Evolutionary conservation across 1,140 invertebrate species (phyloP), one percentile per base, ranked within the genome.

Genomic region (Formica exsecta): DNA sequence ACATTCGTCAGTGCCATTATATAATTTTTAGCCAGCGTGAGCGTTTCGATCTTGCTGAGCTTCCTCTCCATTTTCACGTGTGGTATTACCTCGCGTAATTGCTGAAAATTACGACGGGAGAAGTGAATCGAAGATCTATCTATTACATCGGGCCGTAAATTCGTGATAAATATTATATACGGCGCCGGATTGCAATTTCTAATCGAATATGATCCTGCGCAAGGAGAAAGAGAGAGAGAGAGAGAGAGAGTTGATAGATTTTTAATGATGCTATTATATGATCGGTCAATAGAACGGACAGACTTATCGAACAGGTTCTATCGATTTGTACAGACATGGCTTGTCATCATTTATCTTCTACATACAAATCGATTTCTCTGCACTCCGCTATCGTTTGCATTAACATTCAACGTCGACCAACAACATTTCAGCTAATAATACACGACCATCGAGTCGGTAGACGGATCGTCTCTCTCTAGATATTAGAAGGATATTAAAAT

Each of bases 1-100:
- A 98, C 97, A 94, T 98, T 98, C 68, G 98, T 98, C 87, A 98
- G 95, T 38, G 98, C 98, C 96, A 98, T 98, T 93, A 98, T 98
- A 94, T 98, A 98, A 95, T 98, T 98, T 95, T 98, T 98, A 89
- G 98, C 98, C 92, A 98, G 94, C 19, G 98, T 98, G 22, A 98
- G 94, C 13, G 98, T 98, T 95, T 98, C 98, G 87, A 98, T 98
- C 95, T 98, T 98, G 71, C 97, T 98, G 86, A 98, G 95, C 90
- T 98, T 97, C 81, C 97, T 96, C 92, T 98, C 97, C 96, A 98
- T 97, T 93, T 97, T 97, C 70, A 98, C 97, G 90, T 98, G 98
- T 1, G 98, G 98, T 91, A 98, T 98, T 7, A 98, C 98, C 94
- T 98, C 97, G 80, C 98, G 96, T 57, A 98, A 95, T 92, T 97